Base-by-base conservation (phyloP, 2,888 invertebrate species). In the Cryptocheilus praepositus region DNA sequence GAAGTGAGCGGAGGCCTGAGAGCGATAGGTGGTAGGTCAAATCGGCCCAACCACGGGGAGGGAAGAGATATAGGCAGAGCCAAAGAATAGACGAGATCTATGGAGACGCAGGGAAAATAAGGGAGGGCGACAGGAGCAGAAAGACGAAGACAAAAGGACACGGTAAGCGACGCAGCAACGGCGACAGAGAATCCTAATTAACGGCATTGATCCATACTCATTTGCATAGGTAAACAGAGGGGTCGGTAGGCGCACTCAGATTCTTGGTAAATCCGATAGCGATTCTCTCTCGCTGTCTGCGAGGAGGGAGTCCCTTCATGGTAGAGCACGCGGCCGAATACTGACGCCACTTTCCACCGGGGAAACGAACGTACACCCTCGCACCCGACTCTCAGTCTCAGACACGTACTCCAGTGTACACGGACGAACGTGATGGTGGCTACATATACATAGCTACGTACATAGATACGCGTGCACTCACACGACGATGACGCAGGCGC, bases 141-240 rank as follows among this genome's bases (percentile, higher is more conserved):
- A 64, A 1, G n/a, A 49, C 49, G 13, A n/a, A 49, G 49, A 18
- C n/a, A 18, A 49, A n/a, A n/a, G 18, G 49, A 49, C 49, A 18
- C 4, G 49, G 49, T 3, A 8, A 49, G 49, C 7, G 67, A 73
- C 74, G 54, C 54, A 11, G 36, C 36, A 11, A 36, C 7, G 11
- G 62, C 59, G 70, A 70, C 72, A 71, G 76, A 68, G 80, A 83
- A 82, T 83, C 79, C 80, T 83, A 82, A 83, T 83, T 83, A 83
- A 76, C 81, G 71, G 74, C 76, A 83, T 82, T 81, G 83, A 81
- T 82, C 79, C 77, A 55, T 63, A 56, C 76, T 77, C 78, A 77
- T 83, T 81, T 83, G 77, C 83, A 83, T 83, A 79, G 73, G 81
- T 81, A 83, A 83, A 81, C 80, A 80, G 78, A 81, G 73, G 74